phyloP scores from a whole-genome alignment of 2,888 invertebrate genomes.

The Julus scandinavius region DNA sequence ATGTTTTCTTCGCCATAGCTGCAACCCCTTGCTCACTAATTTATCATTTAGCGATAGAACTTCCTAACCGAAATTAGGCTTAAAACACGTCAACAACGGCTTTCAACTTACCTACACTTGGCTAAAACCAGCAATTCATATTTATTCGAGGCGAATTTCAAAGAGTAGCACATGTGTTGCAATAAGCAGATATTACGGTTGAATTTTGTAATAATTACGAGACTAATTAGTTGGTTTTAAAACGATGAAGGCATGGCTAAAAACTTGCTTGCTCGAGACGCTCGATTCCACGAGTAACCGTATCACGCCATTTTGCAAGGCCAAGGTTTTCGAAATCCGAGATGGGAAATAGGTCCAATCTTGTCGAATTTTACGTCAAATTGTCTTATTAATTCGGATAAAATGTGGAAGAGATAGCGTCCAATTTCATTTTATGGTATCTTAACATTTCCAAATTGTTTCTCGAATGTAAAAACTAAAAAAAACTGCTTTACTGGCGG shows the following conservation, averaged over 20 bases:
- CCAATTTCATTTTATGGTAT: not conserved
- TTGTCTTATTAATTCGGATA: not conserved
- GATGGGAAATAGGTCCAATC: not conserved
- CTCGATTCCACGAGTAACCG: not conserved
- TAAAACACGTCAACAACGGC: slow-evolving; percentile 41
- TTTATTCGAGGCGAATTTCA: slow-evolving; percentile 19
- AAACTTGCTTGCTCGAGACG: not conserved
- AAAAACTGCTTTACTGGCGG: not conserved
- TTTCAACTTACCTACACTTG: slow-evolving; percentile 11
- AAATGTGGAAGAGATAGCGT: not conserved
- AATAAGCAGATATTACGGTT: not conserved
- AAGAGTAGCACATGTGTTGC: slow-evolving; percentile 39
- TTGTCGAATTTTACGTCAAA: not conserved
- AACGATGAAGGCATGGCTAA: not conserved
- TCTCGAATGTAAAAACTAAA: not conserved
- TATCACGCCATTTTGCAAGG: not conserved
- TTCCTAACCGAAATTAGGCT: slow-evolving; percentile 26
- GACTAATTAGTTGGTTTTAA: not conserved
- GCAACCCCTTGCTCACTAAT: not conserved
- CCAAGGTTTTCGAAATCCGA: slow-evolving; percentile 9
- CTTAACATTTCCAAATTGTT: not conserved
- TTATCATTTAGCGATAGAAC: not conserved
- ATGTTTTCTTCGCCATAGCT: not conserved
- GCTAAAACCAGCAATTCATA: not conserved
- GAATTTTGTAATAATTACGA: not conserved